Evolutionary conservation across 2,797 vertebrate genomes (phyloP), one percentile per base, ranked within the genome.

Genomic region (Lutjanus campechanus): DNA sequence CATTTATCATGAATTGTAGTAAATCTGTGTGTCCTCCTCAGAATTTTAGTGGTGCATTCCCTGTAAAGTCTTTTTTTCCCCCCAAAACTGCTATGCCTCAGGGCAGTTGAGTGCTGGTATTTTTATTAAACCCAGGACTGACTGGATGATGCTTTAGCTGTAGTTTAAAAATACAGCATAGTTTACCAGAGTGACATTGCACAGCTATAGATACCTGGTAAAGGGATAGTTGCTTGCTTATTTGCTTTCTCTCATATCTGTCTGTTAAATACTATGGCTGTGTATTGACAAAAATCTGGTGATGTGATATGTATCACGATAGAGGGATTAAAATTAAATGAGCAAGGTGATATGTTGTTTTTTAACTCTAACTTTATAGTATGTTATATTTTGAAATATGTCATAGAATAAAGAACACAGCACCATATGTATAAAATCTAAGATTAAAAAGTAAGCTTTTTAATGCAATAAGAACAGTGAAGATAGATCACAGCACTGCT

Each of bases 1-100:
- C 5, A 70, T 84, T 76, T 77, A 59, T 83, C 62, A 77, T 12
- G 72, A 25, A 12, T 63, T 40, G 70, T 36, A 70, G 47, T 69
- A 69, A 73, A 83, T 71, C 56, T 29, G 58, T 59, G 49, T 59
- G 49, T 29, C 54, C 50, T 50, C 20, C 41, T 58, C 65, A 55
- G 11, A 12, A 40, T 71, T 56, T n/a, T 54, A 44, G 40, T 61
- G 36, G 40, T 73, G 20, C 29, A 2, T 44, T 68, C 47, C 43
- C 43, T 69, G 11, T 17, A 12, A 25, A 55, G 46, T 8, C 29
- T 8, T 5, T 8, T 3, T 47, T 15, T 22, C 3, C 40, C 20
- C 36, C 15, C 17, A 4, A 20, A n/a, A 22, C n/a, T 47, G 7
- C 41, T 20, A 8, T 66, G 49, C 25, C 17, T 70, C 9, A 63